These are phyloP conservation scores for Myathropa florea DNA, from an alignment of 2,888 invertebrate species.

Conservation along the genomic window DNA sequence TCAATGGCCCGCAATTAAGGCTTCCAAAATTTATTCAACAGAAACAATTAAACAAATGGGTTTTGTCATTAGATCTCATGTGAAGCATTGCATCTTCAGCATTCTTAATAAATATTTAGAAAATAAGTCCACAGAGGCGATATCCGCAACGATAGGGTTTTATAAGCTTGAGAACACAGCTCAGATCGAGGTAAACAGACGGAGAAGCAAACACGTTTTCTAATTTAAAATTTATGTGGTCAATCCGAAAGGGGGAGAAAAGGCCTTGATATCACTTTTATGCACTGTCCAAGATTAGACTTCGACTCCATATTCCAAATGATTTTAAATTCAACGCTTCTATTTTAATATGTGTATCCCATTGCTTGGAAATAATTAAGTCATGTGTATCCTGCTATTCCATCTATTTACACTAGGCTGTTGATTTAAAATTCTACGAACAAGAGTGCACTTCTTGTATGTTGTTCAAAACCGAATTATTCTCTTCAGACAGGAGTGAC, in stretches of 20 bases:
- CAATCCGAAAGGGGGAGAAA: background rate
- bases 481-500: background rate
- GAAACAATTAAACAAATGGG: conserved; percentile 43
- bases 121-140: background rate
- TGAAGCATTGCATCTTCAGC: conserved; percentile 29
- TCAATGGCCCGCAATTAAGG: background rate
- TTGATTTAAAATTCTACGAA: background rate
- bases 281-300: conserved; percentile 10
- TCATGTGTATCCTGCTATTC: conserved; percentile 22
- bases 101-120: conserved; percentile 19
- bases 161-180: conserved; percentile 5
- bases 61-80: conserved; percentile 31
- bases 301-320: background rate
- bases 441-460: background rate
- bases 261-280: conserved; percentile 15
- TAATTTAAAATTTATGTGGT: conserved; percentile 45
- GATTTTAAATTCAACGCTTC: background rate
- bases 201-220: conserved; percentile 33
- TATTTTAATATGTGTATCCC: background rate
- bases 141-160: conserved; percentile 11
- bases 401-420: conserved; percentile 23
- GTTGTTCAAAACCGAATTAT: background rate
- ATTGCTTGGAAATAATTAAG: background rate
- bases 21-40: conserved; percentile 1
- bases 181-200: background rate